phyloP scores from a whole-genome alignment of 2,888 invertebrate species.

The Galeopsomyia nigrocyanea region DNA sequence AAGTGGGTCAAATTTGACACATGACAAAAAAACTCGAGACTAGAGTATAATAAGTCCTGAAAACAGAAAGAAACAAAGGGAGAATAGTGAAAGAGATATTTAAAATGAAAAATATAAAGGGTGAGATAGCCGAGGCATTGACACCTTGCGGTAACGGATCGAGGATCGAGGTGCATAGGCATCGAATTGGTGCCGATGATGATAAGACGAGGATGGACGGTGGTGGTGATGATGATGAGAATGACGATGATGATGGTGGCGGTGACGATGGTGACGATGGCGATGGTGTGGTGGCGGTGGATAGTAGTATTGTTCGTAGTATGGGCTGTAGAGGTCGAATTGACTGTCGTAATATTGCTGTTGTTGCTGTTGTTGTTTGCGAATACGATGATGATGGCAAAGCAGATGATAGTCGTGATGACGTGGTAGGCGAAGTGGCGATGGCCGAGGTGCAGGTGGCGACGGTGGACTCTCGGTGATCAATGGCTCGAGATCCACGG shows the following conservation, averaged over 20 bases:
- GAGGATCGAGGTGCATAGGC: constrained; percentile 68
- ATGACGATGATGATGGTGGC: constrained; percentile 56
- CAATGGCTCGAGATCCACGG: constrained; percentile 61
- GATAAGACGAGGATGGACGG: constrained; percentile 58
- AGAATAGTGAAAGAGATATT: too few relatives aligned
- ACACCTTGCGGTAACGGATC: constrained; percentile 67
- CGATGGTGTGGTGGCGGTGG: constrained; percentile 29
- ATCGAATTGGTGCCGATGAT: constrained; percentile 62
- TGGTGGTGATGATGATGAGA: constrained; percentile 57
- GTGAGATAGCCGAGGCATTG: constrained; percentile 46
- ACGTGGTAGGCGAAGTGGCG: constrained; percentile 55
- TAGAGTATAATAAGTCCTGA: too few relatives aligned
- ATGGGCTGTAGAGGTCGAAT: not conserved
- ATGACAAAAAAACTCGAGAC: too few relatives aligned
- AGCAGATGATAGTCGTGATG: constrained; percentile 57
- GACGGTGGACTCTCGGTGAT: constrained; percentile 63
- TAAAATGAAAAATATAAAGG: too few relatives aligned
- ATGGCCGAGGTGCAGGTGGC: constrained; percentile 56
- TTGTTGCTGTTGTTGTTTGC: constrained; percentile 52
- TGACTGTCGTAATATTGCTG: constrained; percentile 42
- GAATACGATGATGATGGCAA: constrained; percentile 53
- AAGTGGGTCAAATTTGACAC: too few relatives aligned
- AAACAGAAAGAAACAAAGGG: too few relatives aligned
- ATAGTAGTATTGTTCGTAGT: constrained; percentile 34
- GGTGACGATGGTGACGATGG: constrained; percentile 50